Base-by-base conservation (phyloP, 2,797 vertebrate genomes). In the Poecile montanus region DNA sequence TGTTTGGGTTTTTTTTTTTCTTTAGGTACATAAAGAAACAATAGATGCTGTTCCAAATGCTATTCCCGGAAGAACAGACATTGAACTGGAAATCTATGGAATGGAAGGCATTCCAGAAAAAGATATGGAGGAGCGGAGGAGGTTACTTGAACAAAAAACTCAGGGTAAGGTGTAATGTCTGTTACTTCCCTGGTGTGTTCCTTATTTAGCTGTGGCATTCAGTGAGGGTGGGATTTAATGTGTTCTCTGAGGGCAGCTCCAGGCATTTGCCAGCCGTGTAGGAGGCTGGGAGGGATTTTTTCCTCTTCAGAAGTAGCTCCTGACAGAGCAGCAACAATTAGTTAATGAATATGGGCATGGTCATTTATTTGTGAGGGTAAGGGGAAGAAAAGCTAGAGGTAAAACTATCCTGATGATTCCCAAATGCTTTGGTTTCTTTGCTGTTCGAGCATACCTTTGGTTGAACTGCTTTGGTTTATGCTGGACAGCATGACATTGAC, bases 21-120 rank as follows among this genome's bases (percentile, higher is more conserved):
- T 47, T 88, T 95, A 99, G 99, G 99, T 99, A 20, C 99, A 99
- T 97, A 99, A 99, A 97, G 99, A 99, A 97, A 99, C 99, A 8
- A 99, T 99, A 97, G 99, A 99, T 88, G 99, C 99, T 65, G 99
- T 99, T 89, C 99, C 99, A 87, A 99, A 99, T 97, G 99, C 99
- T 58, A 99, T 99, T 97, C 99, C 99, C 10, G 99, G 99, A 94
- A 98, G 99, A 97, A 99, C 98, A 62, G 99, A 99, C 73, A 99
- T 99, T 65, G 99, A 99, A 95, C 97, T 99, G 98, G 99, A 99
- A 98, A 99, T 99, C 89, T 99, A 99, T 60, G 99, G 99, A 70
- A 99, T 99, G 99, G 99, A 99, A 90, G 99, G 99, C 65, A 99
- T 99, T 97, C 99, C 99, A 90, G 99, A 99, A 82, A 99, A 99